Evolutionary conservation across 1,140 invertebrate genomes (phyloP), one percentile per base, ranked within the genome.

Genomic region (Drosophila suzukii): DNA sequence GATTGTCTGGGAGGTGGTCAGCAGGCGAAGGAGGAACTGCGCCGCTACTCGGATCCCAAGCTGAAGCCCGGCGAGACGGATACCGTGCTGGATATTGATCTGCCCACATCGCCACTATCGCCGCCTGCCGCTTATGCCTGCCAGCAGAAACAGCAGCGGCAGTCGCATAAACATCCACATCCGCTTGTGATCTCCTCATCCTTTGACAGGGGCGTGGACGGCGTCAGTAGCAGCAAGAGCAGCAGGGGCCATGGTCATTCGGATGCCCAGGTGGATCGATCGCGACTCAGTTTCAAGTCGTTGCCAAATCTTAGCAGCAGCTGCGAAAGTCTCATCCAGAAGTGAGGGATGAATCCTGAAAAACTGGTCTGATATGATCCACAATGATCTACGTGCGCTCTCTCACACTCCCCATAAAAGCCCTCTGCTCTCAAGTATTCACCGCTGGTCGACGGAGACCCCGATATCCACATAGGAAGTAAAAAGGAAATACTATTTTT

Each of bases 221-320:
- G 72, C 6, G 34, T 61, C 20, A 56, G 24, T 41, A 36, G 32
- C 32, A 53, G 58, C 34, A 27, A 62, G 6, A 27, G 56, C 47
- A 49, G 56, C 34, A 30, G 58, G 30, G 57, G 54, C 36, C 50
- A 55, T 38, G 66, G 44, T 50, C 34, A 73, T 39, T 41, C 60
- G n/a, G 74, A 89, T 51, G 61, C 57, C 15, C 86, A 86, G 56
- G 85, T 85, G 49, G 85, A 90, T 74, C 66, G 88, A 10, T 78
- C 79, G 70, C 84, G 90, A 36, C 60, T 90, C 44, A 93, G 90
- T 73, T 94, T 94, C 78, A 94, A 94, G 81, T 95, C 94, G 77
- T 93, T 95, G 92, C 95, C 94, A 92, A 95, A 95, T 93, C 93
- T 95, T 90, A 94, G 94, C 92, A 94, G 94, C 75, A 94, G 93